phyloP scores from a whole-genome alignment of 2,797 vertebrate genomes.

The Chaetodon trifasciatus region DNA sequence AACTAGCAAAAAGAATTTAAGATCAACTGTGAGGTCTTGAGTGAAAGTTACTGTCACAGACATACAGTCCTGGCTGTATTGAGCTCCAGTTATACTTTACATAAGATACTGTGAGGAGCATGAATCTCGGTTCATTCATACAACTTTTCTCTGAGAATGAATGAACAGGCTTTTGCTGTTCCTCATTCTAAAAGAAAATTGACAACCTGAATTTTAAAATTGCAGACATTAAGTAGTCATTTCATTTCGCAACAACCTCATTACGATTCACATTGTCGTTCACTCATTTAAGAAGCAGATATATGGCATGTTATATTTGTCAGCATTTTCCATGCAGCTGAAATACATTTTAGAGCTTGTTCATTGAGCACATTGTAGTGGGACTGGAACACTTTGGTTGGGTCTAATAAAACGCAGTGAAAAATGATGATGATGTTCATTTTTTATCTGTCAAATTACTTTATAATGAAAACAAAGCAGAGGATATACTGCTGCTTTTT shows the following conservation, averaged over 20 bases:
- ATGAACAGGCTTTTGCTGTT: slow-evolving; percentile 56
- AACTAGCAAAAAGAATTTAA: neutral
- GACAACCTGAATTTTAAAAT: slow-evolving; percentile 53
- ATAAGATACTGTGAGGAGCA: slow-evolving; percentile 34
- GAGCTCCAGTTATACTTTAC: slow-evolving; percentile 37
- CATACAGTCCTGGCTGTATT: neutral
- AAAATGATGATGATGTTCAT: slow-evolving; percentile 49
- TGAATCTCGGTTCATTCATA: slow-evolving; percentile 37
- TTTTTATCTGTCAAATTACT: slow-evolving; percentile 55
- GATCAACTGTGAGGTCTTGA: neutral
- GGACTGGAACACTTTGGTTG: slow-evolving; percentile 35
- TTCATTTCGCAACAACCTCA: slow-evolving; percentile 46
- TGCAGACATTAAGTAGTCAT: slow-evolving; percentile 48
- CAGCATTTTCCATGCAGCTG: slow-evolving; percentile 51
- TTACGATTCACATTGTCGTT: slow-evolving; percentile 43
- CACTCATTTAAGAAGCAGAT: slow-evolving; percentile 37
- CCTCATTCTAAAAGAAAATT: slow-evolving; percentile 52
- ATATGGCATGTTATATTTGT: slow-evolving; percentile 31
- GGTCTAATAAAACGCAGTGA: slow-evolving; percentile 42
- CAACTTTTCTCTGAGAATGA: slow-evolving; percentile 46
- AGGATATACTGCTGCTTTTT: slow-evolving; percentile 42
- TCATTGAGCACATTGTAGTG: slow-evolving; percentile 32
- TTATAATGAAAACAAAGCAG: slow-evolving; percentile 59
- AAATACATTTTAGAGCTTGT: slow-evolving; percentile 42
- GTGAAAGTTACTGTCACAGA: slow-evolving; percentile 10